Conservation (phyloP, 2,113 vertebrate species). For the Myiopsitta monachus region DNA sequence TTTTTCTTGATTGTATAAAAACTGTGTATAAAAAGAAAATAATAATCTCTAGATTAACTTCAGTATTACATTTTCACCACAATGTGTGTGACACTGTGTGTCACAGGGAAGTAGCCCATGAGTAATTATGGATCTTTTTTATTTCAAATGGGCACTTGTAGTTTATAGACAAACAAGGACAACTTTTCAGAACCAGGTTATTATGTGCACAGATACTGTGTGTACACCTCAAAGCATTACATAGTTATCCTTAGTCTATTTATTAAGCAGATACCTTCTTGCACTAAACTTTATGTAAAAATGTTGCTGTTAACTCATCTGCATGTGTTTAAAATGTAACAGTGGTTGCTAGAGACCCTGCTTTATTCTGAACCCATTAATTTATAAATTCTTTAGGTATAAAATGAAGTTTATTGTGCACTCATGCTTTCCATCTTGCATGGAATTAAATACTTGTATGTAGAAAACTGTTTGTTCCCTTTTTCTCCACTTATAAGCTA, state of each 20-base stretch:
- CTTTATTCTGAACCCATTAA: constrained; percentile 51
- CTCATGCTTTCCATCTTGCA: constrained; percentile 62
- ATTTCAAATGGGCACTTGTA: constrained; percentile 81
- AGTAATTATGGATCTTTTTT: constrained; percentile 76
- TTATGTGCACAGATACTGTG: constrained; percentile 74
- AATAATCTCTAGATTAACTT: constrained; percentile 84
- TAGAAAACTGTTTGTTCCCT: constrained; percentile 56
- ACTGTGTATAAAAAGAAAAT: constrained; percentile 78
- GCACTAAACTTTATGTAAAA: constrained; percentile 65
- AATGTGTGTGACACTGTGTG: constrained; percentile 97
- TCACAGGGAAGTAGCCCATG: constrained; percentile 93
- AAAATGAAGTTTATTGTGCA: constrained; percentile 49
- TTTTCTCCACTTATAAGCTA: constrained; percentile 39
- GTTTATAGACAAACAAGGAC: constrained; percentile 81
- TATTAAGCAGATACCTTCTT: constrained; percentile 72
- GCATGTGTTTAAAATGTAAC: constrained; percentile 66
- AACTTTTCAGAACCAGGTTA: constrained; percentile 80
- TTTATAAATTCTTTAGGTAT: constrained; percentile 61
- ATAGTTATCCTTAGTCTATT: constrained; percentile 75
- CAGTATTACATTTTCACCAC: constrained; percentile 88
- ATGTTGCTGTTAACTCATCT: constrained; percentile 63
- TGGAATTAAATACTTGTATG: constrained; percentile 67
- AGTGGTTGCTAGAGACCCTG: constrained; percentile 26
- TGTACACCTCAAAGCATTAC: constrained; percentile 78
- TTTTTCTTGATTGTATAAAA: constrained; percentile 97